These are phyloP conservation scores for Bergia puertoricense DNA, from an alignment of 92 coral and sea anemone species.

Conservation along the genomic window DNA sequence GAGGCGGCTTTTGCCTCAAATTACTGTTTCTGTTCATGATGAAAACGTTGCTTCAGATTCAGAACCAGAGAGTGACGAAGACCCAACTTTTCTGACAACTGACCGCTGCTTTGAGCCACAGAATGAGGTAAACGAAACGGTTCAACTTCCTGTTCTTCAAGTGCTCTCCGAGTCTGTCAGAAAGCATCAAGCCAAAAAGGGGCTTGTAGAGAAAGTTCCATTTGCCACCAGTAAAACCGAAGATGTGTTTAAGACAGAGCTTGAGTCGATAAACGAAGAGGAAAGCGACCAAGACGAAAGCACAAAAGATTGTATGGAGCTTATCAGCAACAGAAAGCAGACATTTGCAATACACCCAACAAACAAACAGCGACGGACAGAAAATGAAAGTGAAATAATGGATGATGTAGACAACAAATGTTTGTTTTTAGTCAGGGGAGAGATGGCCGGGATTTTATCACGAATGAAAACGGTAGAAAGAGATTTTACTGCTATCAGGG, in stretches of 20 bases:
- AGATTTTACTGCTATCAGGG: conserved; percentile 16
- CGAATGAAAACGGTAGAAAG: background rate
- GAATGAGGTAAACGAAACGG: background rate
- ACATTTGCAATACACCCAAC: background rate
- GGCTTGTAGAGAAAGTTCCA: background rate
- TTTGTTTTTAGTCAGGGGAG: background rate
- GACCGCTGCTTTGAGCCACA: conserved; percentile 20
- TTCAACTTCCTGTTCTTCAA: background rate
- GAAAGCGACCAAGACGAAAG: background rate
- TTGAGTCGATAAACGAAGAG: conserved; percentile 1
- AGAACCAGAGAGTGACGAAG: conserved; percentile 6
- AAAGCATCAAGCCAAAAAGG: background rate
- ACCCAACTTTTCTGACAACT: background rate
- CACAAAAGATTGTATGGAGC: background rate
- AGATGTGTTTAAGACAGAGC: background rate
- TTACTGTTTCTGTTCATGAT: background rate
- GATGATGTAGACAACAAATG: background rate
- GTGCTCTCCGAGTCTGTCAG: background rate
- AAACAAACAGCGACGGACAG: background rate
- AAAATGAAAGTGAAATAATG: background rate
- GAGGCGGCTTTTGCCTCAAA: background rate
- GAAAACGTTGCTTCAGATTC: background rate
- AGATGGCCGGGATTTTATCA: conserved; percentile 6
- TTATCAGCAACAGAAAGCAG: background rate
- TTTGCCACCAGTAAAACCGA: background rate